Percentiles rank a stretch among this genome's conserved stretches.
Conservation (phyloP, 2,797 vertebrate species). For the Pelochelys cantorii region DNA sequence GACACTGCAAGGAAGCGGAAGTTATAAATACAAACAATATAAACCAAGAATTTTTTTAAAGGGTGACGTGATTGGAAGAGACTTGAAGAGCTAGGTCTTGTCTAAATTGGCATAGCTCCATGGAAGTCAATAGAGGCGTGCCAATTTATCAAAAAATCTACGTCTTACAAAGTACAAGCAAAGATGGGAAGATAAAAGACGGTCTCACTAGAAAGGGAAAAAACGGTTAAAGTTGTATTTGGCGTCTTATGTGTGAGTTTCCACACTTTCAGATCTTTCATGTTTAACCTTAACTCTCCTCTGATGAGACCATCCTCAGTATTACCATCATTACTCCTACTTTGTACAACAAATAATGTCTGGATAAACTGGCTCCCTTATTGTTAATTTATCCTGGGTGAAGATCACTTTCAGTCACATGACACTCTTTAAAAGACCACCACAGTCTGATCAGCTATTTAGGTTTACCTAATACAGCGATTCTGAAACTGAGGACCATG, state of each 20-base stretch:
- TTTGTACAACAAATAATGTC: constrained; percentile 18
- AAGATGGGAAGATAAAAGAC: background rate
- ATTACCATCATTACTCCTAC: background rate
- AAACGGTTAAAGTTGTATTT: background rate
- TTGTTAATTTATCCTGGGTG: background rate
- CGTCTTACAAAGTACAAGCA: background rate
- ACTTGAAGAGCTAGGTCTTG: background rate
- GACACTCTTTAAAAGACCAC: background rate
- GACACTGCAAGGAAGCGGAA: background rate
- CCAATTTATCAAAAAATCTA: background rate
- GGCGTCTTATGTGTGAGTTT: background rate
- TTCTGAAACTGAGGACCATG: too few species aligned
- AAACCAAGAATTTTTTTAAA: background rate
- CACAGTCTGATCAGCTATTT: background rate
- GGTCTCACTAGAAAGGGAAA: background rate
- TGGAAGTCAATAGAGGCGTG: background rate
- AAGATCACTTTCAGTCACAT: constrained; percentile 2
- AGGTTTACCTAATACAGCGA: background rate
- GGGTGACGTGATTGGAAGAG: background rate
- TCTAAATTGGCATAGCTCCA: background rate
- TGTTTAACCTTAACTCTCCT: background rate
- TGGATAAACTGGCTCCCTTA: constrained; percentile 2
- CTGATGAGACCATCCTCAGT: background rate
- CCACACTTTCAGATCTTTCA: background rate
- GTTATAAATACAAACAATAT: background rate